Conservation (phyloP, 2,113 vertebrate species). For the Orycteropus afer region DNA sequence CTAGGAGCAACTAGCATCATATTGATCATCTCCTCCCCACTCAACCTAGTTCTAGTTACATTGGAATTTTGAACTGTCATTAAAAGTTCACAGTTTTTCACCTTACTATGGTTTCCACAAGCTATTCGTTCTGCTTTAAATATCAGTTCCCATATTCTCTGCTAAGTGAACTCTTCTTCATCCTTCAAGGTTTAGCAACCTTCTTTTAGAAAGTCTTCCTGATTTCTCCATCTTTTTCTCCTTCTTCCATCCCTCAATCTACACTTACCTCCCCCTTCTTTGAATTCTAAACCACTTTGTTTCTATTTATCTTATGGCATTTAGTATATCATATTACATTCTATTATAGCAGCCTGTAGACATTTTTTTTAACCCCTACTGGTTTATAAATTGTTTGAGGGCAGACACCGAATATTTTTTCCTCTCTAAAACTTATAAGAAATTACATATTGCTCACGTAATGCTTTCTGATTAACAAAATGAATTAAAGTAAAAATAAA, state of each 20-base stretch:
- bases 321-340: background rate
- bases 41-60: background rate
- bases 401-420: slow-evolving; percentile 30
- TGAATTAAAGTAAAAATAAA: slow-evolving; percentile 35
- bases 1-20: background rate
- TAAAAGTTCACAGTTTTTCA: background rate
- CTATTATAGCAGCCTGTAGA: background rate
- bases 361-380: background rate
- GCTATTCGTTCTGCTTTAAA: background rate
- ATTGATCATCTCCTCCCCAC: background rate
- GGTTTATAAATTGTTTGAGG: background rate
- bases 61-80: background rate
- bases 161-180: background rate
- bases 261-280: background rate
- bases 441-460: slow-evolving; percentile 28
- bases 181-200: background rate
- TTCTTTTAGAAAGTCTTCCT: background rate
- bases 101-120: background rate
- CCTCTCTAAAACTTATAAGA: background rate
- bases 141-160: background rate
- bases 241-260: background rate
- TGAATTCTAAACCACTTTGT: background rate
- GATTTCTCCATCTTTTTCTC: background rate
- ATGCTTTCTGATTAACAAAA: slow-evolving; percentile 34
- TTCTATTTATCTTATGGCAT: background rate